Evolutionary conservation across 2,113 vertebrate genomes (phyloP).

Genomic region (Scomber scombrus): DNA sequence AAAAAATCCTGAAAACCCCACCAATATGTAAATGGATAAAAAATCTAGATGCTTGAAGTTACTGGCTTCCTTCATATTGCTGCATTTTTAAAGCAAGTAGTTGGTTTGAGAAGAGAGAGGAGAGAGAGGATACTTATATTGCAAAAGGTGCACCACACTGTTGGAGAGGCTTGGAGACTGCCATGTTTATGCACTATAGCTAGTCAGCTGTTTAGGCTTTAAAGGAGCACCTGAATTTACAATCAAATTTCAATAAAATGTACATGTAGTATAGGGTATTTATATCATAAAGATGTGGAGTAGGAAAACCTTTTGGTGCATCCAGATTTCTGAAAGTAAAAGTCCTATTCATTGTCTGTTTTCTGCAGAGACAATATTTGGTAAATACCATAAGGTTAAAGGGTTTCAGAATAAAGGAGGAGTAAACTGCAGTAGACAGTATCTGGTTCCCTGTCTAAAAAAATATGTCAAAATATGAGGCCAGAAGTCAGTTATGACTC

Average conservation of each 20-base stretch:
- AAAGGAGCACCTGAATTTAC: not conserved
- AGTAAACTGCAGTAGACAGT: no score
- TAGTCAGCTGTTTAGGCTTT: not conserved
- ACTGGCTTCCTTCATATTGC: not conserved
- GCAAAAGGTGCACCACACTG: not conserved
- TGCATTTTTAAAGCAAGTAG: not conserved
- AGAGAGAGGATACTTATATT: not conserved
- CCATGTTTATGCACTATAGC: not conserved
- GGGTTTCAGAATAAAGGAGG: no score
- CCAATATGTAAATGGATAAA: slow-evolving; percentile 18
- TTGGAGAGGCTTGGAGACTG: not conserved
- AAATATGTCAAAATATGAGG: no score
- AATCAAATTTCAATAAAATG: not conserved
- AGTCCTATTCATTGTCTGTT: no score
- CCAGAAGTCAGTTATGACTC: no score
- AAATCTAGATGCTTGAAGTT: slow-evolving; percentile 14
- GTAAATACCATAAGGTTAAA: no score
- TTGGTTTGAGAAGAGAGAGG: not conserved
- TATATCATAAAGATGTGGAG: not conserved
- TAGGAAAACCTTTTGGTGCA: no score
- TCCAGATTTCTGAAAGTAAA: no score
- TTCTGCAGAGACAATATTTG: not conserved
- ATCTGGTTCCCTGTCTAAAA: no score
- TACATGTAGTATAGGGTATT: not conserved
- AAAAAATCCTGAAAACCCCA: slow-evolving; percentile 2